phyloP scores from a whole-genome alignment of 2,113 vertebrate species.

The Podiceps cristatus region DNA sequence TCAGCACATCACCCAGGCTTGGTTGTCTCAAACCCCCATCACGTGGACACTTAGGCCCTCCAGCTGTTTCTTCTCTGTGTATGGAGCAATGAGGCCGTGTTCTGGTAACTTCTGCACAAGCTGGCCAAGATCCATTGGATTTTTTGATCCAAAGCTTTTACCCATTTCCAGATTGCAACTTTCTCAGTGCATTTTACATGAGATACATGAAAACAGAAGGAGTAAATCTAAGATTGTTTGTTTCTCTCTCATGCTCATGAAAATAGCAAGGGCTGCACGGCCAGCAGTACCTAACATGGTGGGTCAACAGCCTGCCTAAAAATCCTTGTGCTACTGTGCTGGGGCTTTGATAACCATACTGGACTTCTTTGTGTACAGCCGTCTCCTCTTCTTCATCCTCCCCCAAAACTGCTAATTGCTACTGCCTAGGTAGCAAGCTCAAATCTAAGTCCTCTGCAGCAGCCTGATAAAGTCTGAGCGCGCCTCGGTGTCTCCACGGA shows the following conservation, averaged over 20 bases:
- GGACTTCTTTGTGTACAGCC: neutral
- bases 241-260: conserved; percentile 1
- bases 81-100: neutral
- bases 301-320: neutral
- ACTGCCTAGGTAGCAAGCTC: neutral
- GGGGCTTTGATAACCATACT: neutral
- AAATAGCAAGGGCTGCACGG: neutral
- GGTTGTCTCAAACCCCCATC: conserved; percentile 14
- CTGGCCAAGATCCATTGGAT: conserved; percentile 11
- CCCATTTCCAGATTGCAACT: conserved; percentile 49
- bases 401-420: neutral
- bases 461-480: neutral
- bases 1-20: conserved; percentile 48
- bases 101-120: conserved; percentile 49
- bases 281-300: neutral
- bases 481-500: neutral
- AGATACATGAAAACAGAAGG: neutral
- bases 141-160: conserved; percentile 50
- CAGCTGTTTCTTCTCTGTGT: conserved; percentile 53
- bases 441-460: neutral
- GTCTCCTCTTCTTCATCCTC: neutral
- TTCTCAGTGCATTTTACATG: neutral
- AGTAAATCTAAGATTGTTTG: neutral
- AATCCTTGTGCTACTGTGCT: neutral
- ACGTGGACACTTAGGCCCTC: neutral